phyloP scores from a whole-genome alignment of 2,113 vertebrate species.

The Scortum barcoo region DNA sequence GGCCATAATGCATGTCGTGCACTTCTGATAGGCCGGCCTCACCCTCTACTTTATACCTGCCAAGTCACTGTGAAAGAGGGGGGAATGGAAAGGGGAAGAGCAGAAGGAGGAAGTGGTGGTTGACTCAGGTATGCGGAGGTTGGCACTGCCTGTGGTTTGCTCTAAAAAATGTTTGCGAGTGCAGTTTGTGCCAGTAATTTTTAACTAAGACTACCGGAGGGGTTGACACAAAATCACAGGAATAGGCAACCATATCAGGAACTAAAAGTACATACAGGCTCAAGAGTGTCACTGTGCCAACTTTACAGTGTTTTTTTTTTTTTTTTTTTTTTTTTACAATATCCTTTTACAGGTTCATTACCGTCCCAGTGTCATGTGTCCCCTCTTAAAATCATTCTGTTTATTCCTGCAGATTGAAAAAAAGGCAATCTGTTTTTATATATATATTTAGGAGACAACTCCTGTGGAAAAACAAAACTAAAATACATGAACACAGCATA shows the following conservation, averaged over 20 bases:
- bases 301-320: background rate
- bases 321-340: background rate
- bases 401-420: background rate
- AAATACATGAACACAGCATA: background rate
- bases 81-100: background rate
- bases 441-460: background rate
- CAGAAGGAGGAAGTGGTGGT: constrained; percentile 34
- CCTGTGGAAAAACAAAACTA: background rate
- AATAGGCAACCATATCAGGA: too few relatives aligned
- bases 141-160: constrained; percentile 42
- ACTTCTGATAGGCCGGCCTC: constrained; percentile 24
- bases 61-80: constrained; percentile 37
- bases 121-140: constrained; percentile 48
- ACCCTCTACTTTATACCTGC: constrained; percentile 38
- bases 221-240: constrained; percentile 2
- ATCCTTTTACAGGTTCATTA: background rate
- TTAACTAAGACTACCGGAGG: background rate
- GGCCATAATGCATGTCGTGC: constrained; percentile 16
- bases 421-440: background rate
- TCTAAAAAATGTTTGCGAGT: constrained; percentile 38
- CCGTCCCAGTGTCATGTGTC: background rate
- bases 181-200: background rate
- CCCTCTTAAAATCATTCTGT: background rate
- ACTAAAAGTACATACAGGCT: background rate
- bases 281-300: constrained; percentile 8